Evolutionary conservation across 2,797 vertebrate genomes (phyloP), one percentile per base, ranked within the genome.

Genomic region (Nyctalus aviator): DNA sequence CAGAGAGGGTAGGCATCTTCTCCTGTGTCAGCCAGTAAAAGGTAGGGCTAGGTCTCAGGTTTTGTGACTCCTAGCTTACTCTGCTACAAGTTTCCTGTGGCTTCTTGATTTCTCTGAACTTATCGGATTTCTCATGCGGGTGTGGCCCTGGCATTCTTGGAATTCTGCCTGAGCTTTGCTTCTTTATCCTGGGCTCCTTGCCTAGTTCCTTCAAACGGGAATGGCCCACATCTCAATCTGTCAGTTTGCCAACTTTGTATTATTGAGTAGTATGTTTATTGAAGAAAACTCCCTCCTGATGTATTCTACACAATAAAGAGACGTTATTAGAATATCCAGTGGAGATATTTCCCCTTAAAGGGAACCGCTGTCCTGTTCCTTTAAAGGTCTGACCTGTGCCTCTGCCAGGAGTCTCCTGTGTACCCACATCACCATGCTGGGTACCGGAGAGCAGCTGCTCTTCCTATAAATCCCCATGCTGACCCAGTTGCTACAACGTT

Each of bases 121-220:
- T 93, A 20, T 66, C 57, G 91, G 89, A 82, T 94, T 93, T 85
- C 72, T 96, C 17, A 0, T 8, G 4, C 76, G 0, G 1, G 76
- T n/a, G 79, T 76, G 76, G 41, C 85, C 72, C 84, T 35, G 64
- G 11, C 59, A n/a, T 83, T 89, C 89, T 91, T 96, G 94, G 81
- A 92, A 48, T 84, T 86, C 85, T 90, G 88, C 90, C 84, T 84
- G 57, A 62, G 30, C 25, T 95, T 79, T 79, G 48, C 69, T 87
- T 93, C 48, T 88, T 69, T n/a, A 32, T 59, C 90, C 77, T 93
- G 94, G 90, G 94, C 90, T 90, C 93, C 71, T 75, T 96, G 95
- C 78, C 95, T 93, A 35, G 44, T 64, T 88, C 64, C 53, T 95
- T 90, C 87, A 86, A 79, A 81, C 35, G 66, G 50, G 82, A 78